Base-by-base conservation (phyloP, 2,797 vertebrate species). In the Pangasius djambal region DNA sequence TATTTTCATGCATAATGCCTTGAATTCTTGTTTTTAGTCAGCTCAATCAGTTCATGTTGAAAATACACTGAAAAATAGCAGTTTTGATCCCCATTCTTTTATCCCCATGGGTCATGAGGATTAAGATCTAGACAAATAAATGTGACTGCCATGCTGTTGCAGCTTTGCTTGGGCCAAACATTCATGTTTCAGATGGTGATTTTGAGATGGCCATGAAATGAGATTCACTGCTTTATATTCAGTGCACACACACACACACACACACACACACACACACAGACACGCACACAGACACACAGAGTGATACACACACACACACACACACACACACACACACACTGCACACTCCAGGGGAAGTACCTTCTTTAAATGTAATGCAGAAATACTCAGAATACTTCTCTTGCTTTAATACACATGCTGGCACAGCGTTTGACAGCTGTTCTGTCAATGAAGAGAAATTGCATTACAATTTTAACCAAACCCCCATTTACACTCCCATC, bases 191-290 rank as follows among this genome's bases (percentile, higher is more conserved):
- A 78, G 55, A 74, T 86, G 70, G 48, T 86, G 85, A 86, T 67
- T 86, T 82, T 82, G 81, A 77, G 69, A 65, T 59, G 82, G 85
- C 61, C 37, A 63, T 74, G 83, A 87, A 88, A 79, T 70, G 86
- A 89, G 48, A 78, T 90, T 81, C 77, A 77, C 34, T 88, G 37
- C 61, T 75, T 90, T 83, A 86, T 86, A 67, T 79, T 87, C 82
- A 85, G 50, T 5, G 7, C 85, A 67, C 72, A 31, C 37, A 37
- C 7, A 6, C 28, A 34, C 72, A 88, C 70, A 50, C 28, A 77
- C 50, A 70, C 55, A 77, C 34, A 59, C 55, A n/a, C 63, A 16
- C 40, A 82, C 81, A 57, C 34, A 50, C 12, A 22, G 44, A 44
- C 28, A 77, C 34, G 57, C 55, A n/a, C 63, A 16, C 40, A 40